Percentiles rank a stretch among this genome's conserved stretches.
phyloP scores from a whole-genome alignment of 1,140 invertebrate species.

The Drosophila orena region DNA sequence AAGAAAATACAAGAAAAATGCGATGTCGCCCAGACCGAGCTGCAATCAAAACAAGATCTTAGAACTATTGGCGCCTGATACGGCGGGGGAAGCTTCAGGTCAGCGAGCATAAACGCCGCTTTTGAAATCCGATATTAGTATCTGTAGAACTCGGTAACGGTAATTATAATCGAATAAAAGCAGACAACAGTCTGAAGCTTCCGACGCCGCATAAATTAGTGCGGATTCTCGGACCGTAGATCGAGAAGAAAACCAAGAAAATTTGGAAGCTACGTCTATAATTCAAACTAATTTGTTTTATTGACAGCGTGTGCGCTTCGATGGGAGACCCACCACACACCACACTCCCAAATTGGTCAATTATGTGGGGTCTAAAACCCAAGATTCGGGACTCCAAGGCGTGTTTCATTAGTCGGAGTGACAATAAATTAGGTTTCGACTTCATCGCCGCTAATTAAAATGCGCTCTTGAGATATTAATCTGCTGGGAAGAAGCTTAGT shows the following conservation, averaged over 20 bases:
- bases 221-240: not conserved
- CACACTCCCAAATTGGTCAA: constrained; percentile 73
- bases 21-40: constrained; percentile 46
- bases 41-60: constrained; percentile 83
- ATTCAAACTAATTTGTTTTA: constrained; percentile 84
- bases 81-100: constrained; percentile 50
- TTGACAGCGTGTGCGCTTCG: constrained; percentile 79
- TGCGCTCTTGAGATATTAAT: constrained; percentile 82
- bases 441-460: constrained; percentile 75
- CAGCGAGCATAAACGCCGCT: constrained; percentile 72
- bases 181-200: constrained; percentile 65
- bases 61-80: constrained; percentile 81
- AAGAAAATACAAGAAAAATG: constrained; percentile 60
- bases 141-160: constrained; percentile 60
- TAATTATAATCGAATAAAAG: constrained; percentile 83
- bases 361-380: constrained; percentile 45
- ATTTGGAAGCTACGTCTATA: constrained; percentile 72
- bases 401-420: constrained; percentile 79
- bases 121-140: constrained; percentile 81
- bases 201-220: constrained; percentile 79
- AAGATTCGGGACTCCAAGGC: constrained; percentile 22
- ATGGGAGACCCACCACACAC: constrained; percentile 28
- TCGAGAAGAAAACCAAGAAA: constrained; percentile 23
- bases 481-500: constrained; percentile 74
- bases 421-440: constrained; percentile 81